A percentile compares a stretch with the other conserved stretches of the same genome.
Evolutionary conservation across 2,888 invertebrate species (phyloP).

Genomic region (Parnassius orleans): DNA sequence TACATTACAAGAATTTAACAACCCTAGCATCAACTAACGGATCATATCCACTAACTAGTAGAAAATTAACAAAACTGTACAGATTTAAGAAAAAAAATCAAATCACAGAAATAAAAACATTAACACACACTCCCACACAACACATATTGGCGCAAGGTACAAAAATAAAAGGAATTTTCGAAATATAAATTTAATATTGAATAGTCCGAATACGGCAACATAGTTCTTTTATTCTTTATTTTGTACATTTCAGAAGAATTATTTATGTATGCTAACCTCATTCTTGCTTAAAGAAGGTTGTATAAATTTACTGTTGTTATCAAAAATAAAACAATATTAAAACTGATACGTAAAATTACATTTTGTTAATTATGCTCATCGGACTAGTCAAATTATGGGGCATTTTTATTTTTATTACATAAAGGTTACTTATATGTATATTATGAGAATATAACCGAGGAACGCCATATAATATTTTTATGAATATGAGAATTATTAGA

Average conservation of each 20-base stretch:
- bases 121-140: constrained; percentile 56
- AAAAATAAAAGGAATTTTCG: constrained; percentile 37
- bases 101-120: constrained; percentile 73
- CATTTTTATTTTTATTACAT: neutral
- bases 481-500: neutral
- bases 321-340: constrained; percentile 4
- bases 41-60: constrained; percentile 65
- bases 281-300: neutral
- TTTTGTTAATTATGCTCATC: constrained; percentile 43
- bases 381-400: constrained; percentile 67
- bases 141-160: constrained; percentile 54
- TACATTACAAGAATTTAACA: constrained; percentile 37
- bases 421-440: constrained; percentile 22
- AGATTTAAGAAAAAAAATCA: constrained; percentile 52
- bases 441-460: constrained; percentile 47
- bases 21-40: constrained; percentile 65
- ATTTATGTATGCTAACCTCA: neutral
- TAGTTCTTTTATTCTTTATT: neutral
- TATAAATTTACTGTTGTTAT: neutral
- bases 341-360: neutral
- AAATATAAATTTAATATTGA: constrained; percentile 9
- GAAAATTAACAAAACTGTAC: constrained; percentile 50
- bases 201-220: constrained; percentile 55
- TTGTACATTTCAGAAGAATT: neutral
- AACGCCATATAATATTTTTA: constrained; percentile 44